Conservation (phyloP, 2,113 vertebrate species). For the Heterotis niloticus region DNA sequence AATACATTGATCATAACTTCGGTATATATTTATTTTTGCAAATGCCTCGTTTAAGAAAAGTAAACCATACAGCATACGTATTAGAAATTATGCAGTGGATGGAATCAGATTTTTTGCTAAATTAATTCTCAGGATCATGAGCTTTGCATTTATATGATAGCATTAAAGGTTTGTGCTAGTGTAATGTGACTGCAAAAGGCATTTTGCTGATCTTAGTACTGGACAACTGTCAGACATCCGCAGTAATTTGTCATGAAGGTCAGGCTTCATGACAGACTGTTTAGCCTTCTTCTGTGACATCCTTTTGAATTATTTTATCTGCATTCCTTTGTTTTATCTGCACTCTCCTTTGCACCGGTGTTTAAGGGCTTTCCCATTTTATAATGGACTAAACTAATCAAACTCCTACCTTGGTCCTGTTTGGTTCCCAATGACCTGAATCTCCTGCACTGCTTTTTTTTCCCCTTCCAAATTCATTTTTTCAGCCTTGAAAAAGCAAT, state of each 20-base stretch:
- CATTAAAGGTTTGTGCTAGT: conserved; percentile 16
- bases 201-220: conserved; percentile 22
- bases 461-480: no score
- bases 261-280: conserved; percentile 8
- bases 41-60: conserved; percentile 38
- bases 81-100: conserved; percentile 23
- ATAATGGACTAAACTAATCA: no score
- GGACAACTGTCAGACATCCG: conserved; percentile 21
- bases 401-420: no score
- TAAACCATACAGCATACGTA: conserved; percentile 19
- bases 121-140: conserved; percentile 14
- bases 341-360: background rate
- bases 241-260: conserved; percentile 25
- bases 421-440: no score
- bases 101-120: conserved; percentile 20
- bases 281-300: conserved; percentile 39
- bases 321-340: no score
- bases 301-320: no score
- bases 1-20: background rate
- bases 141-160: conserved; percentile 25
- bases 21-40: conserved; percentile 24
- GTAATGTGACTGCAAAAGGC: conserved; percentile 24
- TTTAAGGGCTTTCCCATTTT: no score
- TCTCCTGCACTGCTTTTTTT: no score
- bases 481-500: no score